Percentiles rank a stretch among this genome's conserved stretches.
Evolutionary conservation across 2,113 vertebrate species (phyloP).

Genomic region (Cyphomyrus plagiostoma): DNA sequence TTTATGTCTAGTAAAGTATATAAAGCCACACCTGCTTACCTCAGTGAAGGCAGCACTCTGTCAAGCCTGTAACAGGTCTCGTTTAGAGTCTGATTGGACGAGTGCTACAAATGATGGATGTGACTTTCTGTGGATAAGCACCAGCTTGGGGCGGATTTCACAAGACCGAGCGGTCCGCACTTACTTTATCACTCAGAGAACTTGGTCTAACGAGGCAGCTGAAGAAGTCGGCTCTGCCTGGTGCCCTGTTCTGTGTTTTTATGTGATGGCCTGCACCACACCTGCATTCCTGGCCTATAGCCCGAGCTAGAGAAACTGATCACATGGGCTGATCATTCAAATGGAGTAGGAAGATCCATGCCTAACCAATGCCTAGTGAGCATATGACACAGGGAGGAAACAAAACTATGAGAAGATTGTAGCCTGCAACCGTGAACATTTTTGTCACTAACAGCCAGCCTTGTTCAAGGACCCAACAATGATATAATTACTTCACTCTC

Average conservation of each 20-base stretch:
- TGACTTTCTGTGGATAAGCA: constrained; percentile 24
- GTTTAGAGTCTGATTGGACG: constrained; percentile 26
- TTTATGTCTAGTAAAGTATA: constrained; percentile 1
- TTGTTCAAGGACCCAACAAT: background rate
- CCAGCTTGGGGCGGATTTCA: constrained; percentile 48
- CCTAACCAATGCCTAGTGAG: background rate
- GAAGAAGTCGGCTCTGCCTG: constrained; percentile 10
- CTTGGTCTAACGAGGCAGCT: constrained; percentile 23
- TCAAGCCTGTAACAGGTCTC: constrained; percentile 20
- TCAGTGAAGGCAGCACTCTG: constrained; percentile 20
- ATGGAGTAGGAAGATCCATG: background rate
- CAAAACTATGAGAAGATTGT: background rate
- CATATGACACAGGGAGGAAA: background rate
- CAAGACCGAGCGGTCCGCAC: constrained; percentile 44
- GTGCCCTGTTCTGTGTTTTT: background rate
- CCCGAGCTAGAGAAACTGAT: background rate
- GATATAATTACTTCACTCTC: background rate
- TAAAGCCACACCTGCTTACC: constrained; percentile 24
- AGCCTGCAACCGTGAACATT: background rate
- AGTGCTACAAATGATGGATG: constrained; percentile 25
- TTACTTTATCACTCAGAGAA: constrained; percentile 50
- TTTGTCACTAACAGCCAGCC: background rate
- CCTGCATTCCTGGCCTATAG: background rate
- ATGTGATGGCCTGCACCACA: background rate
- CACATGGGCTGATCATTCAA: background rate